Percentiles rank a stretch among this genome's conserved stretches.
Conservation (phyloP, 2,113 vertebrate genomes). For the Phrynosoma platyrhinos region DNA sequence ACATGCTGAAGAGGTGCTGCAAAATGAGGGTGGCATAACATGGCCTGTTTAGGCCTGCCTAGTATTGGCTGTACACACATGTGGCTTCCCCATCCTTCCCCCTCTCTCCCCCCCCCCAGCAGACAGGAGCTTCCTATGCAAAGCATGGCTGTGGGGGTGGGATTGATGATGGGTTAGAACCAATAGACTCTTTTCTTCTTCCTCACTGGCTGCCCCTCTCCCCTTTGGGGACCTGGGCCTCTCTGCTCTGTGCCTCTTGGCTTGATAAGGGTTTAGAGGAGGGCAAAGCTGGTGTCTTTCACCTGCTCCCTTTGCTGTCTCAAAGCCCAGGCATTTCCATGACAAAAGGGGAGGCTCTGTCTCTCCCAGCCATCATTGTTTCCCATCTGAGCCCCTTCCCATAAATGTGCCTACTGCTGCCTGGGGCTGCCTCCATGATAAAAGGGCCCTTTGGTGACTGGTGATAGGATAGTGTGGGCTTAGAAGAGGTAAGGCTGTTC, state of each 20-base stretch:
- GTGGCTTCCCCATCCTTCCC: no score
- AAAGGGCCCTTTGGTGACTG: background rate
- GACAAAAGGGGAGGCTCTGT: conserved; percentile 18
- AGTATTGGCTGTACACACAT: background rate
- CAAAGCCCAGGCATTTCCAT: conserved; percentile 15
- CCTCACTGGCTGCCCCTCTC: background rate
- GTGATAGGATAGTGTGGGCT: background rate
- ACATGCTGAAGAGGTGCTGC: background rate
- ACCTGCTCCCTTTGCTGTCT: conserved; percentile 28
- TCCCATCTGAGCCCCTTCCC: conserved; percentile 3
- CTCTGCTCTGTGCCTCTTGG: background rate
- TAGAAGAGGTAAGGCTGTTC: background rate
- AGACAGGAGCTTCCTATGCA: background rate
- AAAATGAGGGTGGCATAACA: background rate
- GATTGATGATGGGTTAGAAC: background rate
- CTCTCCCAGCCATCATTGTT: background rate
- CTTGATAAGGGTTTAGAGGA: background rate
- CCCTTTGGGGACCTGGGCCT: conserved; percentile 4
- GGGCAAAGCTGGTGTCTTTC: conserved; percentile 18
- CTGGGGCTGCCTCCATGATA: background rate
- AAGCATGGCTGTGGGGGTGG: background rate
- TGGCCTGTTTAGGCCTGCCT: background rate
- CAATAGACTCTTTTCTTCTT: background rate
- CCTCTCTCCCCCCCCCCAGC: background rate
- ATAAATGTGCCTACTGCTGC: background rate